Evolutionary conservation across 2,888 invertebrate genomes (phyloP).

Genomic region (Chorisops tibialis): DNA sequence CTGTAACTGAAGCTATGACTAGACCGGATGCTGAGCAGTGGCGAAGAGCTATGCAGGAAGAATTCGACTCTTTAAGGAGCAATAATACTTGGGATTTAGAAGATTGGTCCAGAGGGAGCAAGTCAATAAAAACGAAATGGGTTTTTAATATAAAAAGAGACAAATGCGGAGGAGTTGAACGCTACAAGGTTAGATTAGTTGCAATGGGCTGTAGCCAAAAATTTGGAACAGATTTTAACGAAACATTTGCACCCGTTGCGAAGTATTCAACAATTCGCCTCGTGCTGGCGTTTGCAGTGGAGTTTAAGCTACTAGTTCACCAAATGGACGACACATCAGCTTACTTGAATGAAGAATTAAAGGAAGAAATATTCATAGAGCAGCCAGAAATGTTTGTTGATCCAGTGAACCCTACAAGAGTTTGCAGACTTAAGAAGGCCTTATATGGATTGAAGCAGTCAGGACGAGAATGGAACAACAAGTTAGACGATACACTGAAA

Average conservation of each 20-base stretch:
- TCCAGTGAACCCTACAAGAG: no score
- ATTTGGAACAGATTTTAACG: slow-evolving; percentile 32
- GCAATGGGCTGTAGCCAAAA: slow-evolving; percentile 32
- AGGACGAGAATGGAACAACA: no score
- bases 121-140: slow-evolving; percentile 36
- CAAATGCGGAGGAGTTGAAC: not conserved
- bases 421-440: no score
- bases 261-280: slow-evolving; percentile 10
- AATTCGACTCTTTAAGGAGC: slow-evolving; percentile 34
- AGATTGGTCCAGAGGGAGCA: slow-evolving; percentile 31
- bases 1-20: no score
- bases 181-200: slow-evolving; percentile 33
- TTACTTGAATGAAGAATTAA: no score
- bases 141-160: slow-evolving; percentile 33
- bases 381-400: no score
- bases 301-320: slow-evolving; percentile 27
- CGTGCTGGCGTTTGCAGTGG: slow-evolving; percentile 5
- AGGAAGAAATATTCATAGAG: no score
- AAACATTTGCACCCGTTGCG: slow-evolving; percentile 34
- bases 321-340: no score
- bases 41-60: slow-evolving; percentile 18
- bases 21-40: no score
- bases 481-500: no score
- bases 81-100: slow-evolving; percentile 36
- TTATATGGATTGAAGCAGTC: no score